Evolutionary conservation across 2,797 vertebrate genomes (phyloP).

Genomic region (Semaprochilodus insignis): DNA sequence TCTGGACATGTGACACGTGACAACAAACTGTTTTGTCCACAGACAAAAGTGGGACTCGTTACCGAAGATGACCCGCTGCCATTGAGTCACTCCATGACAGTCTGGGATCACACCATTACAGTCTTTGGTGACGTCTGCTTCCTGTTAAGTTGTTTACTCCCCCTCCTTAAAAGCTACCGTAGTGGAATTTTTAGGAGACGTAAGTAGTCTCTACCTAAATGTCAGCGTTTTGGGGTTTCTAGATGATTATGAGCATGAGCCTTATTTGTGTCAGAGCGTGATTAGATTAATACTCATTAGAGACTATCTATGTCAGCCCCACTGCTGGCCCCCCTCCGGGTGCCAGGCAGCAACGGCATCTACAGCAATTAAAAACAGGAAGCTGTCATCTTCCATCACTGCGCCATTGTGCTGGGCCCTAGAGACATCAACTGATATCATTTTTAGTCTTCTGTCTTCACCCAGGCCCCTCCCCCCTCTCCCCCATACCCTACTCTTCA

Average conservation of each 20-base stretch:
- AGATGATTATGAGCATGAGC: slow-evolving; percentile 73
- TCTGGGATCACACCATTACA: too few species aligned
- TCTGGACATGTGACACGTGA: too few species aligned
- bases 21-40: too few species aligned
- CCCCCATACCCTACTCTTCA: background rate
- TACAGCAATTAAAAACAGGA: slow-evolving; percentile 82
- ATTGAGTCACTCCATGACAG: too few species aligned
- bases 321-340: slow-evolving; percentile 75
- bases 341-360: slow-evolving; percentile 73
- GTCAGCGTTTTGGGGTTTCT: slow-evolving; percentile 65
- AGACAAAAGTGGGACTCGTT: too few species aligned
- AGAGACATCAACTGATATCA: slow-evolving; percentile 58
- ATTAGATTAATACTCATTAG: slow-evolving; percentile 93
- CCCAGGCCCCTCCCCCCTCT: slow-evolving; percentile 18
- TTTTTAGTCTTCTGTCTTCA: slow-evolving; percentile 63
- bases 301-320: slow-evolving; percentile 84
- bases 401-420: slow-evolving; percentile 56
- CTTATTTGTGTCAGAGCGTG: slow-evolving; percentile 82
- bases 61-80: too few species aligned
- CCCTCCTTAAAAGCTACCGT: slow-evolving; percentile 8
- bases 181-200: slow-evolving; percentile 72
- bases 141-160: background rate
- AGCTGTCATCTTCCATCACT: slow-evolving; percentile 77
- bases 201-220: slow-evolving; percentile 79
- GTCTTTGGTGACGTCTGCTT: too few species aligned